These are phyloP conservation scores for Bimastos eiseni DNA, from an alignment of 2,888 invertebrate genomes.

Conservation along the genomic window DNA sequence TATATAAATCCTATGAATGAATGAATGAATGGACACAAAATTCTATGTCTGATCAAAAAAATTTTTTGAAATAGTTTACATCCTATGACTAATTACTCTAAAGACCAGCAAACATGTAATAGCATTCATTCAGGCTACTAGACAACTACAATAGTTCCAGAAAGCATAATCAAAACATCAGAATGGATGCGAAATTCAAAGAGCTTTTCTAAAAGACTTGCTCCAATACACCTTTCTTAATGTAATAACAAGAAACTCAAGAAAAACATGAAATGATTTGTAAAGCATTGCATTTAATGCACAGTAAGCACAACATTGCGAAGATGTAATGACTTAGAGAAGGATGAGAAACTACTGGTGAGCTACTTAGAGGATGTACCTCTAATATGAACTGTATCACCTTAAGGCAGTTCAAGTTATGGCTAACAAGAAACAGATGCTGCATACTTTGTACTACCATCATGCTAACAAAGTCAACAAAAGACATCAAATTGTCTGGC, in stretches of 20 bases:
- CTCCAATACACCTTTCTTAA: not conserved
- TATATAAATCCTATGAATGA: no score
- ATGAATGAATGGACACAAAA: no score
- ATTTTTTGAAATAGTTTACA: not conserved
- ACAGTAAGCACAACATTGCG: not conserved
- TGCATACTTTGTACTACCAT: no score
- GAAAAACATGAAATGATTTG: not conserved
- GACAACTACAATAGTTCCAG: not conserved
- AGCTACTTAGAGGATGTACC: not conserved
- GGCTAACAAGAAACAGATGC: not conserved
- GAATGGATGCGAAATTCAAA: not conserved
- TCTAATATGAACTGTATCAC: not conserved
- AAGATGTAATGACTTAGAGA: not conserved
- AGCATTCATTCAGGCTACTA: not conserved
- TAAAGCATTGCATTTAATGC: not conserved
- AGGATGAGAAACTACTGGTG: not conserved
- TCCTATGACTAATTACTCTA: not conserved
- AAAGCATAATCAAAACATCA: not conserved
- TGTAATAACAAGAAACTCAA: not conserved
- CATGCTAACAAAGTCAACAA: not conserved
- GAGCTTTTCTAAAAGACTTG: not conserved
- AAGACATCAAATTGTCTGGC: not conserved
- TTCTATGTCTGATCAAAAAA: not conserved
- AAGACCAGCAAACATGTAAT: not conserved
- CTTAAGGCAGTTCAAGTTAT: not conserved